These are phyloP conservation scores for Pagetopsis macropterus DNA, from an alignment of 2,797 vertebrate genomes.

Conservation along the genomic window DNA sequence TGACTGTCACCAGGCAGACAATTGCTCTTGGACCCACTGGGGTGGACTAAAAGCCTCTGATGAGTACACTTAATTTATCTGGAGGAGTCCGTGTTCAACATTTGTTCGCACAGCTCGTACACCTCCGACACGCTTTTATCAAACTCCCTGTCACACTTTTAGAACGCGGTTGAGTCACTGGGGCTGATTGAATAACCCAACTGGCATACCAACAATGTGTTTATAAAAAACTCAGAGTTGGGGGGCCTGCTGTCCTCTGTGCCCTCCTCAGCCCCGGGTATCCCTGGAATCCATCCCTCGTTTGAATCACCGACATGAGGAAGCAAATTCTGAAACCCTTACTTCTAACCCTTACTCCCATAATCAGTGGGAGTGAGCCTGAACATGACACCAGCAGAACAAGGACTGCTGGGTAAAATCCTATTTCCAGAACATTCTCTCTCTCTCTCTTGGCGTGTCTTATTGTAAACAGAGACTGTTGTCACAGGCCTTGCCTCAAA, in stretches of 20 bases:
- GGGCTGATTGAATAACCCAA: constrained; percentile 76
- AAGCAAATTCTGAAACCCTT: constrained; percentile 34
- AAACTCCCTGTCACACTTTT: constrained; percentile 57
- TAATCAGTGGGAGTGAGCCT: constrained; percentile 7
- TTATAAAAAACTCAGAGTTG: constrained; percentile 72
- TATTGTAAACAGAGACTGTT: constrained; percentile 75
- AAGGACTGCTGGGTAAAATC: constrained; percentile 10
- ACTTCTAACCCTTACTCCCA: constrained; percentile 9
- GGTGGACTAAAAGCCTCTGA: neutral
- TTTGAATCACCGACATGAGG: constrained; percentile 21
- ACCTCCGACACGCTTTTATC: constrained; percentile 23
- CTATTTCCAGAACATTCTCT: constrained; percentile 73
- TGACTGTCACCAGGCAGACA: neutral
- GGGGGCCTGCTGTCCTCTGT: constrained; percentile 38
- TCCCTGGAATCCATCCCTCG: constrained; percentile 59
- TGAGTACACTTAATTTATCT: neutral
- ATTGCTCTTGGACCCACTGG: neutral
- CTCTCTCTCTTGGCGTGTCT: constrained; percentile 33
- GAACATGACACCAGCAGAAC: constrained; percentile 8
- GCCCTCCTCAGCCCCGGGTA: constrained; percentile 34
- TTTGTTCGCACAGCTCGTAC: constrained; percentile 9
- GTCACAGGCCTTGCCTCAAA: constrained; percentile 74
- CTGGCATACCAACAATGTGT: constrained; percentile 76
- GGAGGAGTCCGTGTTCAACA: constrained; percentile 8
- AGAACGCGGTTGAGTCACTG: constrained; percentile 62